phyloP scores from a whole-genome alignment of 1,140 invertebrate species.

The Drosophila arizonae region DNA sequence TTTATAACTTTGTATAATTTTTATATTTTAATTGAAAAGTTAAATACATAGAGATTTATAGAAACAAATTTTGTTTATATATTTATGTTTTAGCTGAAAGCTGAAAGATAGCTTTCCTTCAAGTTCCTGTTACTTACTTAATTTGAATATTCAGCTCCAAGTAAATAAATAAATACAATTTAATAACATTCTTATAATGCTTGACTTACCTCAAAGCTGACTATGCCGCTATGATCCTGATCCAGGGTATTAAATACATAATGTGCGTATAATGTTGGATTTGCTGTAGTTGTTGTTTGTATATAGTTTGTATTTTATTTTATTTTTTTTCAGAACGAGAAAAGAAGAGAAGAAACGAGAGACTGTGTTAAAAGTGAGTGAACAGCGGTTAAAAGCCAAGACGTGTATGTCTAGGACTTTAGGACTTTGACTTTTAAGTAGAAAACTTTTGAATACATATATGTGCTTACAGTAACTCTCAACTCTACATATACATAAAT shows the following conservation, averaged over 20 bases:
- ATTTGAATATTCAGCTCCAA: too few species aligned
- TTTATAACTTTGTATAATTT: too few species aligned
- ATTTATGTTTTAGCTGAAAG: too few species aligned
- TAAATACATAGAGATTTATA: too few species aligned
- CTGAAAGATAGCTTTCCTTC: too few species aligned
- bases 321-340: conserved; percentile 44
- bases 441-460: conserved; percentile 31
- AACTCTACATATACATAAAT: conserved; percentile 43
- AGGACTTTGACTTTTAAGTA: conserved; percentile 20
- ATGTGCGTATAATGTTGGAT: conserved; percentile 93
- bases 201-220: conserved; percentile 93
- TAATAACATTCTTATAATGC: neutral
- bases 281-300: conserved; percentile 85
- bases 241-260: conserved; percentile 95
- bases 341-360: conserved; percentile 45
- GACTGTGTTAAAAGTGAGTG: conserved; percentile 53
- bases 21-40: too few species aligned
- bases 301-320: conserved; percentile 2
- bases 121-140: too few species aligned
- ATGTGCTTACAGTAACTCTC: conserved; percentile 32
- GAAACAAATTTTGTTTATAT: too few species aligned
- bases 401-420: conserved; percentile 28
- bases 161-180: neutral
- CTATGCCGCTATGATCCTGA: conserved; percentile 92
- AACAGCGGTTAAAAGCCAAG: conserved; percentile 20